Base-by-base conservation (phyloP, 1,140 invertebrate genomes). In the Drosophila azteca region DNA sequence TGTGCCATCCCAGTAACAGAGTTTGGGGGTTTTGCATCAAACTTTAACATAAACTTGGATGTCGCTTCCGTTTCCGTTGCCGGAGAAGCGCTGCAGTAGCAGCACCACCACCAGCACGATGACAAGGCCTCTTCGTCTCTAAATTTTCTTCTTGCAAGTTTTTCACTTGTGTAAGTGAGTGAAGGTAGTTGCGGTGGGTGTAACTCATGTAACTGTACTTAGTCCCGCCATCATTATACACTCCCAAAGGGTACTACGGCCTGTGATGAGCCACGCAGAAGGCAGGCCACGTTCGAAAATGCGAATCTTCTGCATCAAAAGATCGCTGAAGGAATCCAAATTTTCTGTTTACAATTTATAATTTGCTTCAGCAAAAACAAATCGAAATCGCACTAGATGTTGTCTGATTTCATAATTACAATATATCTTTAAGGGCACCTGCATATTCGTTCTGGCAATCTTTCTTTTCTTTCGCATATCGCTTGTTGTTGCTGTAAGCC, bases 41-140 rank as follows among this genome's bases (percentile, higher is more conserved):
- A 85, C 82, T 85, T 87, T 85, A 85, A 85, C 74, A 85, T 85
- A 87, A 85, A 85, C 78, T 85, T 87, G 78, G 74, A 78, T 85
- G 82, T 69, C 83, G 83, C 82, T 78, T 87, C 82, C 78, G 82
- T 67, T 87, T 85, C 82, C 82, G 82, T 59, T 78, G 74, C 74
- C 49, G 29, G 48, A 45, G 11, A 13, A 39, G 35, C 11, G 35
- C 35, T 5, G 35, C 35, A 39, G 35, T 39, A 39, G 11, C 35
- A 35, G 8, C 3, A 35, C 9, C 8, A 35, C 8, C 31, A 35
- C 1, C 29, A 46, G 60, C 17, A 73, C 61, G 67, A 63, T 48
- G 68, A 72, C 68, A 54, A 41, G 43, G 24, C n/a, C 60, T 8
- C 45, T 24, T 13, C 22, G 41, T 49, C 43, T 22, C 41, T 8